A percentile compares a stretch with the other conserved stretches of the same genome.
These are phyloP conservation scores for Myotis brandtii DNA, from an alignment of 2,113 vertebrate species.

Conservation along the genomic window DNA sequence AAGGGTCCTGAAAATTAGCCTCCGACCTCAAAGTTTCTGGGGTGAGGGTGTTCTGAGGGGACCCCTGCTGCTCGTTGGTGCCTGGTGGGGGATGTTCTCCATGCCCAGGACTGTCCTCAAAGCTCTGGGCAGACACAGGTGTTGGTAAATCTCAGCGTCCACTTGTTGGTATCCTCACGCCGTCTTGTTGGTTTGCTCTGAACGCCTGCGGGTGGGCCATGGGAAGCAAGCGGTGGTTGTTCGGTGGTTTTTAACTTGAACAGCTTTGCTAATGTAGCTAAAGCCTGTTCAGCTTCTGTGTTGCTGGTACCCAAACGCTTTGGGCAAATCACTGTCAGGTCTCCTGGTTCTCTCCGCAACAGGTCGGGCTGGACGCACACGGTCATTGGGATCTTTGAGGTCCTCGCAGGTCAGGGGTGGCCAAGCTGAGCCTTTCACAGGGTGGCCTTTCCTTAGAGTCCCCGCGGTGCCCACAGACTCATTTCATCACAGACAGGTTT, in stretches of 20 bases:
- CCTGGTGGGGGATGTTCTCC: not conserved
- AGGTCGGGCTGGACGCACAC: not conserved
- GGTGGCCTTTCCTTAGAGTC: not conserved
- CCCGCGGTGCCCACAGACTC: accelerated
- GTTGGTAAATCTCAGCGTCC: not conserved
- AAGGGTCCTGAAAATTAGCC: not conserved
- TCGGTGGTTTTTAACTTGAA: constrained; percentile 62
- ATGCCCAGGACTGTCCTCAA: not conserved
- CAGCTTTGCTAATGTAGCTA: constrained; percentile 57
- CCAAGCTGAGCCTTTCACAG: not conserved
- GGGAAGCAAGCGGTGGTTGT: constrained; percentile 54
- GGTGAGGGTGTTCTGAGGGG: no score
- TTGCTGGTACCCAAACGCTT: not conserved
- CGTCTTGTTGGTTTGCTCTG: constrained; percentile 17
- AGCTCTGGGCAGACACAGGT: not conserved
- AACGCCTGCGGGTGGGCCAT: constrained; percentile 39
- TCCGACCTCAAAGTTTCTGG: not conserved
- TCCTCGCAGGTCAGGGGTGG: not conserved
- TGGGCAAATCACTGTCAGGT: not conserved
- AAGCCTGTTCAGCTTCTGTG: not conserved
- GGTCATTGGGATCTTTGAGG: not conserved
- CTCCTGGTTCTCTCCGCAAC: not conserved
- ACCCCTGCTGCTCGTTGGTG: not conserved
- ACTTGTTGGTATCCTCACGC: not conserved
- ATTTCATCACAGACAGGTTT: not conserved